Percentiles rank a stretch among this genome's conserved stretches.
These are phyloP conservation scores for Eupsittula cactorum DNA, from an alignment of 2,113 vertebrate species.

Conservation along the genomic window DNA sequence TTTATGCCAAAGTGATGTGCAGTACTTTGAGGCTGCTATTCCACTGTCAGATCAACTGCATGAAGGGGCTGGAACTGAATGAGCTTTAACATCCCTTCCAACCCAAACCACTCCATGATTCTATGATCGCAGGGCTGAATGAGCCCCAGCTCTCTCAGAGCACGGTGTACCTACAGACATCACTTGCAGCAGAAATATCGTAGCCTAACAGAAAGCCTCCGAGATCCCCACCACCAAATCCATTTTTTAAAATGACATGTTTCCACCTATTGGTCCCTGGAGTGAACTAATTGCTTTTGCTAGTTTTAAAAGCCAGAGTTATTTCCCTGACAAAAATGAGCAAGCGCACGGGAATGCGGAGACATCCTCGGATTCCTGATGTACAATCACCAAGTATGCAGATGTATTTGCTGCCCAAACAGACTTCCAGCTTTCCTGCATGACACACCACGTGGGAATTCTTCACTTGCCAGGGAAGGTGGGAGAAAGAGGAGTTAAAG, in stretches of 20 bases:
- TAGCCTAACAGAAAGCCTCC: background rate
- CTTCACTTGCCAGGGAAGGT: background rate
- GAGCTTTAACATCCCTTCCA: background rate
- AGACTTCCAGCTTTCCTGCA: background rate
- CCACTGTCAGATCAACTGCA: rapidly evolving
- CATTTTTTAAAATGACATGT: slow-evolving; percentile 25
- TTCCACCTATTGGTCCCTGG: slow-evolving; percentile 33
- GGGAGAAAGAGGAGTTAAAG: slow-evolving; percentile 35
- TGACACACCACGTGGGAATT: background rate
- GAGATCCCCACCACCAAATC: slow-evolving; percentile 21
- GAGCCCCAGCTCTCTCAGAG: background rate
- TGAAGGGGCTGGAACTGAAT: background rate
- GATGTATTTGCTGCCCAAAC: background rate
- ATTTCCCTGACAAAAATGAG: background rate
- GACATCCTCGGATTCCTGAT: background rate
- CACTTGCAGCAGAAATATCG: background rate
- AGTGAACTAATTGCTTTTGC: slow-evolving; percentile 39
- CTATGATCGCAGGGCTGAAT: background rate
- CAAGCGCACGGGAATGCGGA: background rate
- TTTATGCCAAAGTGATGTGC: background rate
- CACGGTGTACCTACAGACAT: background rate
- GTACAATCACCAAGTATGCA: background rate
- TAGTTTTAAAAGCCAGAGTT: slow-evolving; percentile 25
- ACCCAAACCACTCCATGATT: background rate
- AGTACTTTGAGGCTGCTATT: background rate